A percentile compares a stretch with the other conserved stretches of the same genome.
phyloP scores from a whole-genome alignment of 2,888 invertebrate genomes.

The Rhagium mordax region DNA sequence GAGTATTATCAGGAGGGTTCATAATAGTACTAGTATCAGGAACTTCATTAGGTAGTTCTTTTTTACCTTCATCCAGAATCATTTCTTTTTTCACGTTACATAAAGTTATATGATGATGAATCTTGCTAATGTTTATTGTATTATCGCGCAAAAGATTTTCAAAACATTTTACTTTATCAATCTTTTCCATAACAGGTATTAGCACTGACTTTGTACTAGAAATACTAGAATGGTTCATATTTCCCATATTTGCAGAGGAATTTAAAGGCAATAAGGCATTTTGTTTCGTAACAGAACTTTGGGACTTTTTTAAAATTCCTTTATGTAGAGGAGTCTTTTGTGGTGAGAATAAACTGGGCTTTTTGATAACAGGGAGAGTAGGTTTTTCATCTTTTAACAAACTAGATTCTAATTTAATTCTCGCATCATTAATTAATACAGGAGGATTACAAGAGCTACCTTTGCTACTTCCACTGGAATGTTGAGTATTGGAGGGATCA shows the following conservation, averaged over 20 bases:
- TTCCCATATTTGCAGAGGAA: slow-evolving; percentile 60
- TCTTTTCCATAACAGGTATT: slow-evolving; percentile 76
- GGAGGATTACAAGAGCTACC: slow-evolving; percentile 34
- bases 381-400: too few species aligned
- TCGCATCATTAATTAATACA: too few species aligned
- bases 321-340: too few species aligned
- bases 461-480: slow-evolving; percentile 49
- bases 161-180: slow-evolving; percentile 77
- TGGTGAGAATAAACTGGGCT: too few species aligned
- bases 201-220: slow-evolving; percentile 77
- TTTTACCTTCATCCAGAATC: slow-evolving; percentile 15
- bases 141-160: slow-evolving; percentile 75
- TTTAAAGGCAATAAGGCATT: slow-evolving; percentile 57
- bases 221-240: slow-evolving; percentile 69
- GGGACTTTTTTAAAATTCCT: too few species aligned
- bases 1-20: slow-evolving; percentile 69
- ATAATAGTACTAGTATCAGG: slow-evolving; percentile 63
- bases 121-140: slow-evolving; percentile 66
- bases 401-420: too few species aligned
- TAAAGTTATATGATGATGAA: slow-evolving; percentile 57
- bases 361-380: too few species aligned
- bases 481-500: slow-evolving; percentile 34
- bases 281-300: too few species aligned
- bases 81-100: slow-evolving; percentile 14
- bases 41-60: slow-evolving; percentile 7